Conservation (phyloP, 2,888 invertebrate species). For the Andrena haemorrhoa region DNA sequence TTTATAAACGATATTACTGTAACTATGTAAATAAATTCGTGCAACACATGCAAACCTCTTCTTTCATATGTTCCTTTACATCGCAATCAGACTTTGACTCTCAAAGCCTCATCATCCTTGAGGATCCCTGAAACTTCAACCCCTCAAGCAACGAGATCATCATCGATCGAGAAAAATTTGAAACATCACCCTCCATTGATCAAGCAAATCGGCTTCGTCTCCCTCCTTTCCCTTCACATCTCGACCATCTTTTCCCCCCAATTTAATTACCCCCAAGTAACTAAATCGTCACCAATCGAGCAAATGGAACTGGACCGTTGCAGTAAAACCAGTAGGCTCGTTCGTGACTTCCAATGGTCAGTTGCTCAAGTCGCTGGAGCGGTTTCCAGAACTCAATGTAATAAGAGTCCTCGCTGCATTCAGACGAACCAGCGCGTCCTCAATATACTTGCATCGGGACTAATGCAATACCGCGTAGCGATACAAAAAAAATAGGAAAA, state of each 20-base stretch:
- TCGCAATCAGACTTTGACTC: too few species aligned
- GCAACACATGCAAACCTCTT: too few species aligned
- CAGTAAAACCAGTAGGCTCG: conserved; percentile 28
- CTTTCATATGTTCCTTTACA: too few species aligned
- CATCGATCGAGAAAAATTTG: too few species aligned
- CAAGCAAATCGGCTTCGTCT: neutral
- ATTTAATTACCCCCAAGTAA: neutral
- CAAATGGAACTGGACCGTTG: conserved; percentile 1
- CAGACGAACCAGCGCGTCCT: conserved; percentile 64
- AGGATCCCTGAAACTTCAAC: too few species aligned
- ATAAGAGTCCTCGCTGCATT: conserved; percentile 69
- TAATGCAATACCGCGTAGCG: conserved; percentile 75
- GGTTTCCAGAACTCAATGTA: conserved; percentile 54
- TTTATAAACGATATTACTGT: too few species aligned
- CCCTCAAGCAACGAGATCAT: too few species aligned
- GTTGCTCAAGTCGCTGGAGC: conserved; percentile 31
- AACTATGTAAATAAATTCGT: too few species aligned
- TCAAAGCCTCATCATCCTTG: too few species aligned
- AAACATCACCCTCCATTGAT: neutral
- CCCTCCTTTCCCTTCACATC: too few species aligned
- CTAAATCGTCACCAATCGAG: conserved; percentile 1
- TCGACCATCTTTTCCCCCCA: too few species aligned
- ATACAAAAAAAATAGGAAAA: conserved; percentile 44
- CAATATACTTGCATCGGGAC: conserved; percentile 74
- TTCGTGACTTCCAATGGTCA: conserved; percentile 29